These are phyloP conservation scores for Antheraea assamensis DNA, from an alignment of 2,888 invertebrate genomes.

Conservation along the genomic window DNA sequence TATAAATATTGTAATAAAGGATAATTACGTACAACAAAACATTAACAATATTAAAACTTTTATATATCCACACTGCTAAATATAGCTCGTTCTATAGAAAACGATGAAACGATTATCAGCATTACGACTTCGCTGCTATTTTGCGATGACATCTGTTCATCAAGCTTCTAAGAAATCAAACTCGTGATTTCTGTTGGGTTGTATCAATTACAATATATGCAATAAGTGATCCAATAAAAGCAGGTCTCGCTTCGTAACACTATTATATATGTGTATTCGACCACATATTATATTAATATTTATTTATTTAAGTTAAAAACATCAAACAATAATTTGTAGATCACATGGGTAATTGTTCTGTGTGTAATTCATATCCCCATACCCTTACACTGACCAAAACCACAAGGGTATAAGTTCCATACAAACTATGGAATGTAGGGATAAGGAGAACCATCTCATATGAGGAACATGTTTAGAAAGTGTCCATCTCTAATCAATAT, in stretches of 20 bases:
- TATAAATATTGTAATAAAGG: background rate
- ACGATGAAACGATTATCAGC: background rate
- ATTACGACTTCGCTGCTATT: background rate
- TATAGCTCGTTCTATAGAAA: background rate
- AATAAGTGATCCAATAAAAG: background rate
- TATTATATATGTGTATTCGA: background rate
- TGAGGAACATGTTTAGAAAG: too few species aligned
- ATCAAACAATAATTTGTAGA: too few species aligned
- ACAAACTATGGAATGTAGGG: too few species aligned
- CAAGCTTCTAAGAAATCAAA: background rate
- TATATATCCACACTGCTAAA: background rate
- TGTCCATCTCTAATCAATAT: too few species aligned
- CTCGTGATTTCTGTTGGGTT: background rate
- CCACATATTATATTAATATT: background rate
- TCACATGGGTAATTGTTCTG: too few species aligned
- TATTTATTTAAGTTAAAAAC: background rate
- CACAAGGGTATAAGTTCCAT: too few species aligned
- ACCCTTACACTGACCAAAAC: too few species aligned
- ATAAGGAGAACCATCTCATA: too few species aligned
- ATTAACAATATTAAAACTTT: background rate
- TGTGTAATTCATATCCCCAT: too few species aligned
- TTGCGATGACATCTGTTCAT: background rate
- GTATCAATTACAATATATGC: background rate
- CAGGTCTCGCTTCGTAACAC: background rate
- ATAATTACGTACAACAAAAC: background rate